Conservation (phyloP, 1,140 invertebrate genomes). For the Zelostemma sp. region DNA sequence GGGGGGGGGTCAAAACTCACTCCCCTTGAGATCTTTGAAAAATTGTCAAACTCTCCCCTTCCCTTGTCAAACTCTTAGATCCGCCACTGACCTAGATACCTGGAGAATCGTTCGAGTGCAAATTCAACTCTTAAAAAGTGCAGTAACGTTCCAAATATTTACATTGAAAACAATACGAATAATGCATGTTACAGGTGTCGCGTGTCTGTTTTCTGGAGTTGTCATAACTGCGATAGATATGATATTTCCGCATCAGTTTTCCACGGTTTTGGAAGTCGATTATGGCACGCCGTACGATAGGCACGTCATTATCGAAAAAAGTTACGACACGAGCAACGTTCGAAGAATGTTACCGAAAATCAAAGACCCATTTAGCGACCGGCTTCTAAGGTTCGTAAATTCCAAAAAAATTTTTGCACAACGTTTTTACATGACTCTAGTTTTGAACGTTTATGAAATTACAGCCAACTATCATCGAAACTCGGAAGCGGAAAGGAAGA, state of each 20-base stretch:
- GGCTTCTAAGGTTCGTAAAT: conserved; percentile 57
- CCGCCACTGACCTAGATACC: too few relatives aligned
- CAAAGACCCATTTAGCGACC: conserved; percentile 61
- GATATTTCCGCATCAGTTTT: conserved; percentile 91
- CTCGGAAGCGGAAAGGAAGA: conserved; percentile 56
- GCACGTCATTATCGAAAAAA: conserved; percentile 92
- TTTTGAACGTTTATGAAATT: conserved; percentile 23
- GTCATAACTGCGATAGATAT: conserved; percentile 86
- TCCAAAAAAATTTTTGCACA: too few relatives aligned
- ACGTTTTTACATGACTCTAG: background rate
- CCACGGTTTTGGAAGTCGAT: conserved; percentile 92
- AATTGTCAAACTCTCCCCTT: too few relatives aligned
- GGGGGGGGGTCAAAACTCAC: too few relatives aligned
- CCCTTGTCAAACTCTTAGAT: too few relatives aligned
- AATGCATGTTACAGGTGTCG: conserved; percentile 80
- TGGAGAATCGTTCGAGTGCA: too few relatives aligned
- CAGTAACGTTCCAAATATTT: too few relatives aligned
- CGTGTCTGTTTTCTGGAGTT: conserved; percentile 81
- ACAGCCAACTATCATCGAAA: conserved; percentile 62
- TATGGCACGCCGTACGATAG: conserved; percentile 94
- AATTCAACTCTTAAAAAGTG: too few relatives aligned
- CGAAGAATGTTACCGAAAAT: conserved; percentile 74
- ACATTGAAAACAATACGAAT: too few relatives aligned
- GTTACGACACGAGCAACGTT: conserved; percentile 79
- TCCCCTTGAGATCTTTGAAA: too few relatives aligned